These are phyloP conservation scores for Choristoneura fumiferana DNA, from an alignment of 1,140 invertebrate species.

Conservation along the genomic window DNA sequence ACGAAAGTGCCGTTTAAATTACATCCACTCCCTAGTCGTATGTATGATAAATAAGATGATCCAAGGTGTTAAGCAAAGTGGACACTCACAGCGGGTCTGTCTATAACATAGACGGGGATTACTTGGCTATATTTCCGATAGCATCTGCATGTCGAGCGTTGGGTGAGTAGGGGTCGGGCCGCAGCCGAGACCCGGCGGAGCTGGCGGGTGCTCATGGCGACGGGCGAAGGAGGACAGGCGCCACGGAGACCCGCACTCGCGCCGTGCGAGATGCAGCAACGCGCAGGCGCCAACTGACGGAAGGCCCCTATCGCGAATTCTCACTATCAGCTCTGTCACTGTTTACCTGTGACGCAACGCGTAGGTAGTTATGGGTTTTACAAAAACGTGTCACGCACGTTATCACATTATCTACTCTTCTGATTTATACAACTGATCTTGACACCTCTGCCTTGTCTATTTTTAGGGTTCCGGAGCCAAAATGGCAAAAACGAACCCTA, in stretches of 20 bases:
- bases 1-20: background rate
- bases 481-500: too few species aligned
- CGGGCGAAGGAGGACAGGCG: constrained; percentile 15
- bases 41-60: background rate
- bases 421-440: background rate
- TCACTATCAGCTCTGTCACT: constrained; percentile 44
- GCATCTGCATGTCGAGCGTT: constrained; percentile 44
- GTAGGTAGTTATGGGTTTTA: background rate
- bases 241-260: constrained; percentile 33
- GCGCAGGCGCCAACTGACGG: constrained; percentile 66
- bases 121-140: constrained; percentile 67
- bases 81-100: constrained; percentile 65
- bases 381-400: constrained; percentile 2
- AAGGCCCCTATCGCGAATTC: constrained; percentile 34
- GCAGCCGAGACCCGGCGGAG: constrained; percentile 49
- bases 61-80: constrained; percentile 24
- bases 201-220: constrained; percentile 58
- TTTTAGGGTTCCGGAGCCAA: too few species aligned
- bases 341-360: constrained; percentile 44
- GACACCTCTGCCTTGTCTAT: background rate
- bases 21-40: too few species aligned
- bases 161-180: constrained; percentile 33
- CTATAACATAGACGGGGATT: constrained; percentile 69
- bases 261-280: constrained; percentile 34
- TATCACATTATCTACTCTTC: constrained; percentile 9